A percentile compares a stretch with the other conserved stretches of the same genome.
These are phyloP conservation scores for Apodemia zela DNA, from an alignment of 2,888 invertebrate genomes.

Conservation along the genomic window DNA sequence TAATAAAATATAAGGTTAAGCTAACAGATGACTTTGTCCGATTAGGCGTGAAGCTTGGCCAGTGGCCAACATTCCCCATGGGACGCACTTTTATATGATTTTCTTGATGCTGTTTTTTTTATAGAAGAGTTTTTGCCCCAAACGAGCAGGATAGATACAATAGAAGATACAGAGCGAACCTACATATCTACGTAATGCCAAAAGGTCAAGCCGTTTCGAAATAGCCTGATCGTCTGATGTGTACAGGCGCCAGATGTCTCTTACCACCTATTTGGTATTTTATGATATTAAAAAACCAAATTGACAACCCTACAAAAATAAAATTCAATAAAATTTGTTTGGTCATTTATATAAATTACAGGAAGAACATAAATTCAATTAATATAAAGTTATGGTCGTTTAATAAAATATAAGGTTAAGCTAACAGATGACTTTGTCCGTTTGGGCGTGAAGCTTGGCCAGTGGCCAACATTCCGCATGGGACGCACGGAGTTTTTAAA, in stretches of 20 bases:
- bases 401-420: neutral
- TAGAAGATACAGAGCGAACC: too few species aligned
- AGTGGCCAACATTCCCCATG: neutral
- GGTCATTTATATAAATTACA: constrained; percentile 6
- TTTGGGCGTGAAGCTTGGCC: constrained; percentile 6
- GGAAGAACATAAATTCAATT: neutral
- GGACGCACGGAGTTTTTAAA: neutral
- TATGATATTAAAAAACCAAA: too few species aligned
- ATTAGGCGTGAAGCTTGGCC: constrained; percentile 4
- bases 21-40: neutral
- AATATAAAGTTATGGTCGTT: neutral
- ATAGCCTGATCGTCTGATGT: too few species aligned
- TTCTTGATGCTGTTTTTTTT: too few species aligned
- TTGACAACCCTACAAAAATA: too few species aligned
- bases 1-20: neutral
- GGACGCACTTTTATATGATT: too few species aligned
- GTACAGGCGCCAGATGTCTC: too few species aligned
- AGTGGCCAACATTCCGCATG: neutral
- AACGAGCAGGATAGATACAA: too few species aligned
- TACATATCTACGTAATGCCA: too few species aligned
- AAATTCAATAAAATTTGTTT: neutral
- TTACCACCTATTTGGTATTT: too few species aligned
- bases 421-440: neutral
- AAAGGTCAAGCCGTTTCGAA: too few species aligned
- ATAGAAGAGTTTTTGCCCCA: too few species aligned